Conservation (phyloP, 2,888 invertebrate genomes). For the Mesorhabditis belari region DNA sequence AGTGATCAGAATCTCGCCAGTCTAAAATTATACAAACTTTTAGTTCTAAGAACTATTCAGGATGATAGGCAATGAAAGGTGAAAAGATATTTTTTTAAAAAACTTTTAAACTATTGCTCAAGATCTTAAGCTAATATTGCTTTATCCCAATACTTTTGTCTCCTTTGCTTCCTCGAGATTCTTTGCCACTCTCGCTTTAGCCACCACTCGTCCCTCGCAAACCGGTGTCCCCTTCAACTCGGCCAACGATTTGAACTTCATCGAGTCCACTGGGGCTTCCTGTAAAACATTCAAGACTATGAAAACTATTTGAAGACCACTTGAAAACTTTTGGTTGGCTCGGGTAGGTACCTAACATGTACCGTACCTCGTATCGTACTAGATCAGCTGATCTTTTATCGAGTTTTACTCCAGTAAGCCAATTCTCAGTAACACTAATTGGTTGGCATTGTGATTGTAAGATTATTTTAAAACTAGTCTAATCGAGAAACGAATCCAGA, state of each 20-base stretch:
- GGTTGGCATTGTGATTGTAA: no score
- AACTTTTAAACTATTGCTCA: background rate
- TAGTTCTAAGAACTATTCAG: background rate
- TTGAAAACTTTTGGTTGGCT: conserved; percentile 3
- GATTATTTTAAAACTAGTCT: no score
- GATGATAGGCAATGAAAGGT: background rate
- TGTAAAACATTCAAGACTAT: no score
- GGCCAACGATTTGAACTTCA: conserved; percentile 7
- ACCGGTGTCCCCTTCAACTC: conserved; percentile 66
- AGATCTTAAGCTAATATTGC: background rate
- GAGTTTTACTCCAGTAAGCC: no score
- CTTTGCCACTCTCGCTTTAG: conserved; percentile 69
- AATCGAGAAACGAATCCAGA: no score
- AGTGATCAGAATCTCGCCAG: conserved; percentile 56
- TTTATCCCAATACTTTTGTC: conserved; percentile 52
- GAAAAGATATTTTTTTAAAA: background rate
- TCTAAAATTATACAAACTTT: conserved; percentile 14
- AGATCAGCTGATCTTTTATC: no score
- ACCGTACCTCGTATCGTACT: no score
- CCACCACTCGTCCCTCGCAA: conserved; percentile 66
- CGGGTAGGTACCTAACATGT: no score
- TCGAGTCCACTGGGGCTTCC: no score
- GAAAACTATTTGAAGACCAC: no score
- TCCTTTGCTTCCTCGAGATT: conserved; percentile 64
- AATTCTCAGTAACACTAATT: no score